Evolutionary conservation across 1,140 invertebrate genomes (phyloP), one percentile per base, ranked within the genome.

Genomic region (Lycorma delicatula): DNA sequence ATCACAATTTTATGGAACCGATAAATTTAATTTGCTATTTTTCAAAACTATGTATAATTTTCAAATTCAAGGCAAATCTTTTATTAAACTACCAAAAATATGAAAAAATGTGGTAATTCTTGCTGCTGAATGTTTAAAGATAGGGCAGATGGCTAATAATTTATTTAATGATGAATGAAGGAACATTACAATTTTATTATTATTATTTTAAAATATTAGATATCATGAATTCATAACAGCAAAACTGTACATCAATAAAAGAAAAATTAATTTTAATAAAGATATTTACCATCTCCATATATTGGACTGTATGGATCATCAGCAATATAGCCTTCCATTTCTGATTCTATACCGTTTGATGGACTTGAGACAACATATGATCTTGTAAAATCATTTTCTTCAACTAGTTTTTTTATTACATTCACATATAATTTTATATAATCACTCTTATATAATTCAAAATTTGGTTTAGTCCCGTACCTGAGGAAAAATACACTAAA

Each of bases 301-400:
- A 82, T 67, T 28, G 77, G 73, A 59, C 84, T 84, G 52, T 86
- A 82, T 0, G 97, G 96, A 73, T 93, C 80, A 12, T 72, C 53
- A 0, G 89, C 79, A 26, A 79, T 70, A 66, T 85, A 91, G 9
- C 86, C 86, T 70, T 91, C 84, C 62, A 77, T 67, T 62, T 85
- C 83, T 1, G 85, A 85, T 67, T 87, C 75, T 0, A 79, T 63
- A 4, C 93, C 96, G 75, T 99, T 97, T 0, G 87, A 88, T 1
- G 97, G 97, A 74, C 93, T 97, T 0, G 95, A 98, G 0, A 84
- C 75, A 0, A 96, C 66, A 69, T 84, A 95, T 1, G 81, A 74
- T 60, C 89, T 74, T 0, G 72, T 73, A 0, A 72, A 67, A 74
- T 93, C 84, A 62, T 83, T 72, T 54, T 72, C 62, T 20, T 76